These are phyloP conservation scores for Hyperopisus bebe DNA, from an alignment of 2,113 vertebrate species.

Conservation along the genomic window DNA sequence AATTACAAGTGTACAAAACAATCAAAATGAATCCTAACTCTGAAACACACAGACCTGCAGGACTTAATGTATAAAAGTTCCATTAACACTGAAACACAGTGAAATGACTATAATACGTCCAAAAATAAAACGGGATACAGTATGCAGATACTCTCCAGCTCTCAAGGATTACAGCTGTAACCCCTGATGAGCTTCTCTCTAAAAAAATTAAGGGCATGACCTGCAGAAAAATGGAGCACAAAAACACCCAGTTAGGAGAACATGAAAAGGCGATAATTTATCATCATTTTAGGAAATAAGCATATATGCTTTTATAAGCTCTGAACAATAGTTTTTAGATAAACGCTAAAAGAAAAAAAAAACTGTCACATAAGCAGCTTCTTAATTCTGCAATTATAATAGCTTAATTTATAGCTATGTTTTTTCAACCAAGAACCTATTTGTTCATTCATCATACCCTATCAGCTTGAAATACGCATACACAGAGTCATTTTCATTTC, in stretches of 20 bases:
- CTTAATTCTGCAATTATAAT: not conserved
- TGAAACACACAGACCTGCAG: not conserved
- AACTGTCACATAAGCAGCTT: not conserved
- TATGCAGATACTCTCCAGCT: not conserved
- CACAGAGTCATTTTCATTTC: not conserved
- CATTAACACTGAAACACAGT: not conserved
- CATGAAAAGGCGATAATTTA: not conserved
- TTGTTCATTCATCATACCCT: not conserved
- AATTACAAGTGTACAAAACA: not conserved
- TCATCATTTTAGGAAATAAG: not conserved
- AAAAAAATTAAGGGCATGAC: slow-evolving; percentile 4
- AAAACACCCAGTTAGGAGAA: not conserved
- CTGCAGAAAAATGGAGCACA: not conserved
- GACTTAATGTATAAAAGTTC: not conserved
- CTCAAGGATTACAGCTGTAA: not conserved
- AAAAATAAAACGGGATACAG: not conserved
- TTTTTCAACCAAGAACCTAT: not conserved
- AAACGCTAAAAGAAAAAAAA: not conserved
- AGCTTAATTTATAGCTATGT: not conserved
- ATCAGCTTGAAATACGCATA: not conserved
- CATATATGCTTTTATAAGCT: not conserved
- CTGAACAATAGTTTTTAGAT: not conserved
- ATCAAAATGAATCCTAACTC: not conserved
- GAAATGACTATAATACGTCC: not conserved
- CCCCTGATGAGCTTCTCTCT: not conserved